phyloP scores from a whole-genome alignment of 1,140 invertebrate genomes.

The Achroia grisella region DNA sequence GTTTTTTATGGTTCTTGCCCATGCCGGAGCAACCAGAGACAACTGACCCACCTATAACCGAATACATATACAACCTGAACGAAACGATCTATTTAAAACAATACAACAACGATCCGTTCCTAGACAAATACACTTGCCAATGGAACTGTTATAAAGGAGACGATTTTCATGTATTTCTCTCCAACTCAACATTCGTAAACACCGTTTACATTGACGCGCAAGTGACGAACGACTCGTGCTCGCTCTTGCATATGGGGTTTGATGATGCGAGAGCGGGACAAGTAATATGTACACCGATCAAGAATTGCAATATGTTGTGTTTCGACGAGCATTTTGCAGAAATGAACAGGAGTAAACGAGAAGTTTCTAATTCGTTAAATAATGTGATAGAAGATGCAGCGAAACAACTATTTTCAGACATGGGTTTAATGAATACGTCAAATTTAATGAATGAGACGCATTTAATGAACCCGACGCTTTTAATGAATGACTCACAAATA shows the following conservation, averaged over 20 bases:
- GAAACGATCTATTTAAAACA: constrained; percentile 45
- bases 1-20: constrained; percentile 79
- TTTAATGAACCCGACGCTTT: not conserved
- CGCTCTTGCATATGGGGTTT: constrained; percentile 41
- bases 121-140: constrained; percentile 48
- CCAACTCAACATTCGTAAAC: constrained; percentile 40
- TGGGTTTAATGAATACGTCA: not conserved
- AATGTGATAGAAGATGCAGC: not conserved
- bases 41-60: constrained; percentile 16
- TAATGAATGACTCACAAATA: not conserved
- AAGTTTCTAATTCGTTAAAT: constrained; percentile 3
- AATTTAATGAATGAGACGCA: not conserved
- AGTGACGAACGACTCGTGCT: constrained; percentile 39
- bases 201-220: constrained; percentile 36
- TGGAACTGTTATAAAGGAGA: constrained; percentile 42
- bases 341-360: constrained; percentile 23
- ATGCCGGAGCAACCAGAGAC: constrained; percentile 35
- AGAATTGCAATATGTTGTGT: constrained; percentile 46
- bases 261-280: constrained; percentile 36
- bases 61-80: constrained; percentile 46
- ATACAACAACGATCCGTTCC: constrained; percentile 16
- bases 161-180: constrained; percentile 41
- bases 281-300: constrained; percentile 32
- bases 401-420: not conserved
- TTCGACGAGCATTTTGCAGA: constrained; percentile 26